These are phyloP conservation scores for Salmo trutta DNA, from an alignment of 2,797 vertebrate species.

Conservation along the genomic window DNA sequence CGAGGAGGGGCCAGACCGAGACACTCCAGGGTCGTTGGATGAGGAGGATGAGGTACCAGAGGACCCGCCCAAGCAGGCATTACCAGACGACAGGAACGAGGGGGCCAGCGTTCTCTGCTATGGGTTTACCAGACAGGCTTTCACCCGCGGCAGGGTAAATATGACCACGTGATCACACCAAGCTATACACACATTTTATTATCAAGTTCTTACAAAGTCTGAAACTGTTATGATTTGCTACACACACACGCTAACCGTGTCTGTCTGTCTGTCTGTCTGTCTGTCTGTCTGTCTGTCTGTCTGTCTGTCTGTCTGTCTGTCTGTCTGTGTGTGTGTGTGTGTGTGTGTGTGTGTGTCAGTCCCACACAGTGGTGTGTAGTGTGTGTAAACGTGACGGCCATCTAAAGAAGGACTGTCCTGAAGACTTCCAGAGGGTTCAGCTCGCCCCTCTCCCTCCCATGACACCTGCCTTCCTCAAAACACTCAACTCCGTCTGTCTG, in stretches of 20 bases:
- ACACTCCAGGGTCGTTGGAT: slow-evolving; percentile 64
- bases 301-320: too few species aligned
- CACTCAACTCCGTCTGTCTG: slow-evolving; percentile 78
- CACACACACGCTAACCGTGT: too few species aligned
- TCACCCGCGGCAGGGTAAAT: slow-evolving; percentile 82
- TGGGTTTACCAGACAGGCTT: slow-evolving; percentile 83
- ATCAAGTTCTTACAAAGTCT: too few species aligned
- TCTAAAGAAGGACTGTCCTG: slow-evolving; percentile 91
- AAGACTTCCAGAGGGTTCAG: slow-evolving; percentile 93
- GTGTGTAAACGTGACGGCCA: slow-evolving; percentile 94
- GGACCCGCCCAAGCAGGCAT: slow-evolving; percentile 32
- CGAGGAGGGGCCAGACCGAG: slow-evolving; percentile 73
- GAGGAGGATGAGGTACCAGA: slow-evolving; percentile 46
- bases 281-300: too few species aligned
- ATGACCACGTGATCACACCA: too few species aligned
- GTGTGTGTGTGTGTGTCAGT: slow-evolving; percentile 64
- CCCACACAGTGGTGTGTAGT: slow-evolving; percentile 88
- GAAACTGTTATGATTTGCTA: too few species aligned
- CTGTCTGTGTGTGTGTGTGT: slow-evolving; percentile 64
- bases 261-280: too few species aligned
- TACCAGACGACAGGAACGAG: slow-evolving; percentile 31
- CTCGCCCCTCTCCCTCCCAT: slow-evolving; percentile 84
- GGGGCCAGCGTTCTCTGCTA: slow-evolving; percentile 68
- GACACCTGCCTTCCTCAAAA: slow-evolving; percentile 80
- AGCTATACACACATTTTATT: too few species aligned